phyloP scores from a whole-genome alignment of 2,888 invertebrate species.

The Limnephilus auricula region DNA sequence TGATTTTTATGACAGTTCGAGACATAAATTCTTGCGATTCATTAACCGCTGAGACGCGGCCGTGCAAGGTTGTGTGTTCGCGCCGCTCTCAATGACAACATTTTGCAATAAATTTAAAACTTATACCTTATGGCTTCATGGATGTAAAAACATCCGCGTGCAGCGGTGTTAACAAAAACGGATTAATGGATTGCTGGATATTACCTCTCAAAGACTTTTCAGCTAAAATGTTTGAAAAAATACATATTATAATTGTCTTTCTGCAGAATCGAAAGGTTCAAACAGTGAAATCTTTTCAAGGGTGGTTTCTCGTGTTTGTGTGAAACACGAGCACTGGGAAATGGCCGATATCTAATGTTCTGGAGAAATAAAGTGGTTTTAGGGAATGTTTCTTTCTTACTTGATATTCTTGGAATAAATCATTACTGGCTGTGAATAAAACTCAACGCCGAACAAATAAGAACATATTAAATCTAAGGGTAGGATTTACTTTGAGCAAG shows the following conservation, averaged over 20 bases:
- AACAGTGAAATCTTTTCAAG: not conserved
- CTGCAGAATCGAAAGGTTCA: not conserved
- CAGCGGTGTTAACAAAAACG: no score
- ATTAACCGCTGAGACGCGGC: no score
- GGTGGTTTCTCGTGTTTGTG: not conserved
- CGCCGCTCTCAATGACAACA: no score
- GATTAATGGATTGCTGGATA: no score
- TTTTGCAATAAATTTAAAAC: no score
- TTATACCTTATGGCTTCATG: no score
- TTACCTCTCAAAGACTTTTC: not conserved
- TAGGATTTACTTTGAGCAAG: not conserved
- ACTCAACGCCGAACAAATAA: not conserved
- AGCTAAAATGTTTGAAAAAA: not conserved
- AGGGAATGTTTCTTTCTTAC: not conserved
- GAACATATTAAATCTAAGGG: not conserved
- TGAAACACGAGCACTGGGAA: not conserved
- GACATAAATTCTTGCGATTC: no score
- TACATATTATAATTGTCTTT: not conserved
- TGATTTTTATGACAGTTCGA: no score
- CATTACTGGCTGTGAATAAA: not conserved
- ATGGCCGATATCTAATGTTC: not conserved
- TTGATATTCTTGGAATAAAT: not conserved
- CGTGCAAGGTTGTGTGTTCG: no score
- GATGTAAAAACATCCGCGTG: no score
- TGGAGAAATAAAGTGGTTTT: not conserved